These are phyloP conservation scores for Phrixothrix hirtus DNA, from an alignment of 2,888 invertebrate genomes.

Conservation along the genomic window DNA sequence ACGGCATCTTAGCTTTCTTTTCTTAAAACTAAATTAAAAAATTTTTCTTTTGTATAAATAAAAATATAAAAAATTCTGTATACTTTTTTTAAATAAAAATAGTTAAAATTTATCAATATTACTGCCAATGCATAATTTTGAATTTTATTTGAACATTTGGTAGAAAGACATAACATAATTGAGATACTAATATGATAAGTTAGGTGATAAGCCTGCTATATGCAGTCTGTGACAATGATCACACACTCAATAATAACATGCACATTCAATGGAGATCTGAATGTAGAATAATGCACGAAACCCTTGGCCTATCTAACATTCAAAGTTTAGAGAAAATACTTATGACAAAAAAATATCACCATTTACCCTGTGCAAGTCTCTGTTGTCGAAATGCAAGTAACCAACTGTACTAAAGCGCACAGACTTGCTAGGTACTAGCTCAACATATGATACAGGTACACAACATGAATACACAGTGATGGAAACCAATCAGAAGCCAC, in stretches of 20 bases:
- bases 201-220: conserved; percentile 25
- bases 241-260: conserved; percentile 48
- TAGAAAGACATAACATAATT: neutral
- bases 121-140: too few relatives aligned
- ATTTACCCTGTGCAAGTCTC: conserved; percentile 61
- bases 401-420: conserved; percentile 57
- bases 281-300: conserved; percentile 57
- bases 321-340: conserved; percentile 59
- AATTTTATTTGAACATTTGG: too few relatives aligned
- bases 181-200: conserved; percentile 8
- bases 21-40: too few relatives aligned
- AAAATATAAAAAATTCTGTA: too few relatives aligned
- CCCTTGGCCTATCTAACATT: conserved; percentile 59
- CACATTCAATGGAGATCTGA: conserved; percentile 53
- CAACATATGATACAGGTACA: conserved; percentile 60
- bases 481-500: conserved; percentile 58
- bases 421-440: conserved; percentile 60
- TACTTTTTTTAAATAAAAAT: too few relatives aligned
- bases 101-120: too few relatives aligned
- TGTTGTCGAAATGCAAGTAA: conserved; percentile 58
- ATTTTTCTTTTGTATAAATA: too few relatives aligned
- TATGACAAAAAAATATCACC: conserved; percentile 60
- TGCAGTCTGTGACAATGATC: conserved; percentile 33
- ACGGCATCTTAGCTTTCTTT: too few relatives aligned
- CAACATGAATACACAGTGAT: conserved; percentile 58